Percentiles rank a stretch among this genome's conserved stretches.
Conservation (phyloP, 2,797 vertebrate species). For the Lemur catta region DNA sequence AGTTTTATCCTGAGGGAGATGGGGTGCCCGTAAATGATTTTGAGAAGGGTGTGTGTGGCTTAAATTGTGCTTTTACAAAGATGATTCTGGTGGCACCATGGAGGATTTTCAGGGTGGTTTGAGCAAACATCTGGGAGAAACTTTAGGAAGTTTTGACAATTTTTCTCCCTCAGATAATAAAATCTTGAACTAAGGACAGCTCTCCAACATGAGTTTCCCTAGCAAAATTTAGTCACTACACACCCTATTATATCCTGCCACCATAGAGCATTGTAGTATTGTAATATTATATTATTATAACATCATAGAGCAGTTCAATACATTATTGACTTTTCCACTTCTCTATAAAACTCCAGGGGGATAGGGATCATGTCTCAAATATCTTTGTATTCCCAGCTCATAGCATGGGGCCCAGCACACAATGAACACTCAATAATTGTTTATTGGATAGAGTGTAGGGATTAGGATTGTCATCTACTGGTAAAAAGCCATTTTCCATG, state of each 20-base stretch:
- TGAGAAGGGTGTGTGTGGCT: background rate
- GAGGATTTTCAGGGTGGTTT: background rate
- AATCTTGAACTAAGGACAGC: background rate
- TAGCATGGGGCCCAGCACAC: background rate
- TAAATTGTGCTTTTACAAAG: background rate
- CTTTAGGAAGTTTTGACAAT: background rate
- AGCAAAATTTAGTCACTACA: background rate
- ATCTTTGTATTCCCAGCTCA: background rate
- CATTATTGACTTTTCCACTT: constrained; percentile 34
- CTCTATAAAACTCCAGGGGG: background rate
- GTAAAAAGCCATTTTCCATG: background rate
- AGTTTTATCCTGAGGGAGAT: background rate
- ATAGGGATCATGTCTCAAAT: background rate
- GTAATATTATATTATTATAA: background rate
- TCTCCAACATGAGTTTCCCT: background rate
- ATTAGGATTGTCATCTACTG: background rate
- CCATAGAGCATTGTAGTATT: background rate
- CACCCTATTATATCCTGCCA: background rate
- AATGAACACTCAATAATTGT: background rate
- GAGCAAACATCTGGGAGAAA: background rate
- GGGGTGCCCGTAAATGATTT: background rate
- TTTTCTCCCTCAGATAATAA: constrained; percentile 5
- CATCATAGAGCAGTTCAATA: background rate
- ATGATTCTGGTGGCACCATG: background rate
- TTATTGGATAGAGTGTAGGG: background rate